Evolutionary conservation across 2,113 vertebrate genomes (phyloP).

Genomic region (Stictonetta naevosa): DNA sequence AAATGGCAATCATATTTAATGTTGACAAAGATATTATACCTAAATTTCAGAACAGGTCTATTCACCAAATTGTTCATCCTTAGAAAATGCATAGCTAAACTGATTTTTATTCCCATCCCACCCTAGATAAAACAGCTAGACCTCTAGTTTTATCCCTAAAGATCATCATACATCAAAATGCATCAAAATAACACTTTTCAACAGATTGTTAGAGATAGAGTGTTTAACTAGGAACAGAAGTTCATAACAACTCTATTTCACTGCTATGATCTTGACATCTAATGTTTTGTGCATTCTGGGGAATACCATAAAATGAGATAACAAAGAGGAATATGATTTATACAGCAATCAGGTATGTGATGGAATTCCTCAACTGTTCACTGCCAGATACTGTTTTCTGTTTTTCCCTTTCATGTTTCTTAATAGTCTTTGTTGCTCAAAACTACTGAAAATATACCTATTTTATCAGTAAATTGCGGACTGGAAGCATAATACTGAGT

Average conservation of each 20-base stretch:
- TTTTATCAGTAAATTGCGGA: not conserved
- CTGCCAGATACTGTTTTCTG: not conserved
- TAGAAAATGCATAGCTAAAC: not conserved
- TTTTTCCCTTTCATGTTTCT: not conserved
- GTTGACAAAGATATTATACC: not conserved
- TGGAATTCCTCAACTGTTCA: not conserved
- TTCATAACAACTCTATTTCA: slow-evolving; percentile 34
- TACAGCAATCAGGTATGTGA: not conserved
- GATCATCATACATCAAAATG: slow-evolving; percentile 20
- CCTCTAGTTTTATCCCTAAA: not conserved
- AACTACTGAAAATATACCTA: not conserved
- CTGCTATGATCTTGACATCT: slow-evolving; percentile 29
- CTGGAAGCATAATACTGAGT: not conserved
- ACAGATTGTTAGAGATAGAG: slow-evolving; percentile 9
- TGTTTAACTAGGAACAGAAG: slow-evolving; percentile 48
- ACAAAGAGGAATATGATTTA: not conserved
- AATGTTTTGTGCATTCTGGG: not conserved
- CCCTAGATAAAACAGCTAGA: not conserved
- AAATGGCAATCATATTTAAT: not conserved
- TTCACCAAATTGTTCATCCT: slow-evolving; percentile 46
- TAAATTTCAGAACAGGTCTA: slow-evolving; percentile 51
- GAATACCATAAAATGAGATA: slow-evolving; percentile 23
- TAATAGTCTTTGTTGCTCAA: not conserved
- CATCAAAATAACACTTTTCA: slow-evolving; percentile 66
- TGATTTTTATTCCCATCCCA: slow-evolving; percentile 37